These are phyloP conservation scores for Drosophila eugracilis DNA, from an alignment of 1,140 invertebrate species.

Conservation along the genomic window DNA sequence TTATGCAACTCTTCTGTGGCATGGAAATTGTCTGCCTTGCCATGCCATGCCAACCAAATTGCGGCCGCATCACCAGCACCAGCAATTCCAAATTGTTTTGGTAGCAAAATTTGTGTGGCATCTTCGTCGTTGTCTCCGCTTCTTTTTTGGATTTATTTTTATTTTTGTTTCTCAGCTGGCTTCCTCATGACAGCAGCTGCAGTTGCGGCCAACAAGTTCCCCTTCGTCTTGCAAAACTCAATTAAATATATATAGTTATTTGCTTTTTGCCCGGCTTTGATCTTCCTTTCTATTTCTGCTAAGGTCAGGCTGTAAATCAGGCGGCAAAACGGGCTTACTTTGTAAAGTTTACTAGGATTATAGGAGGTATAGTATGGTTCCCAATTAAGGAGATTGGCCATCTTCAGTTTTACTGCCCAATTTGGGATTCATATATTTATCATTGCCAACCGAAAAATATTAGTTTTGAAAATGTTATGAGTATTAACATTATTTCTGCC, in stretches of 20 bases:
- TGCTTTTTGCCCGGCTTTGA: slow-evolving; percentile 11
- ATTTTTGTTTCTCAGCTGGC: slow-evolving; percentile 14
- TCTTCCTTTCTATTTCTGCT: slow-evolving; percentile 50
- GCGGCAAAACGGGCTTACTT: not conserved
- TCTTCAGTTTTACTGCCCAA: too few species aligned
- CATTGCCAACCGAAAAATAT: too few species aligned
- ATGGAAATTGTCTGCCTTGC: slow-evolving; percentile 62
- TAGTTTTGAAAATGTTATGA: too few species aligned
- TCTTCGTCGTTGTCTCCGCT: slow-evolving; percentile 21
- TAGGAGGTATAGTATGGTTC: not conserved
- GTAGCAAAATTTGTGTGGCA: slow-evolving; percentile 63
- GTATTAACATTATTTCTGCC: too few species aligned
- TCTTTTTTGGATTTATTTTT: not conserved
- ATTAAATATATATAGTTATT: slow-evolving; percentile 48
- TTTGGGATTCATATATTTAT: too few species aligned
- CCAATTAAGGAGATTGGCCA: not conserved
- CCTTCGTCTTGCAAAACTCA: slow-evolving; percentile 54
- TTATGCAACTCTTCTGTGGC: slow-evolving; percentile 59
- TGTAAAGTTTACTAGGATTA: not conserved
- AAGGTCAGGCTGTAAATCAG: slow-evolving; percentile 41
- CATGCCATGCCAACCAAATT: slow-evolving; percentile 67
- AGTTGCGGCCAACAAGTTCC: slow-evolving; percentile 42
- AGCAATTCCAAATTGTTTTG: slow-evolving; percentile 79
- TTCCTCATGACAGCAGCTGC: slow-evolving; percentile 28
- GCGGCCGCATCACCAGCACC: slow-evolving; percentile 57